Conservation (phyloP, 2,888 invertebrate species). For the Belgica antarctica region DNA sequence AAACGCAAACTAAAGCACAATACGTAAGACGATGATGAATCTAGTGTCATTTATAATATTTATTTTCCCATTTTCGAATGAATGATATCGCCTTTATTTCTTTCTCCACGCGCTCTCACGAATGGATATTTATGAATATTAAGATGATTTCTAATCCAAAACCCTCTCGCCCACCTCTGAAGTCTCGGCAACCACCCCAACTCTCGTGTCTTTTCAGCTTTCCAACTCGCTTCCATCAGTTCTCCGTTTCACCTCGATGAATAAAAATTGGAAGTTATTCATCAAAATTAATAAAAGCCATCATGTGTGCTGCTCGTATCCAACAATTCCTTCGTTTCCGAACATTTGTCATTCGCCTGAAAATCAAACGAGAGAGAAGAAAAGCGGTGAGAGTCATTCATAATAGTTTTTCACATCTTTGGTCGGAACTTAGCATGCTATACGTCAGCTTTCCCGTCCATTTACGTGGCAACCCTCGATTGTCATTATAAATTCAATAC, state of each 20-base stretch:
- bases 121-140: conserved; percentile 37
- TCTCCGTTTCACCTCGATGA: conserved; percentile 40
- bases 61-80: conserved; percentile 39
- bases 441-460: not conserved
- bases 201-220: not conserved
- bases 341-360: conserved; percentile 32
- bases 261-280: conserved; percentile 43
- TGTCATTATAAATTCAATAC: conserved; percentile 44
- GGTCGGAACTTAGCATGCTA: not conserved
- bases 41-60: conserved; percentile 20
- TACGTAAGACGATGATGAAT: conserved; percentile 28
- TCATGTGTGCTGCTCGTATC: not conserved
- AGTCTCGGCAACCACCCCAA: too few relatives aligned
- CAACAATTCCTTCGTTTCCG: not conserved
- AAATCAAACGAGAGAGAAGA: conserved; percentile 28
- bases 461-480: conserved; percentile 9
- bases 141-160: conserved; percentile 26
- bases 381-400: conserved; percentile 42
- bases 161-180: conserved; percentile 6
- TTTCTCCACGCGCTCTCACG: conserved; percentile 5
- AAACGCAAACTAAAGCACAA: conserved; percentile 1
- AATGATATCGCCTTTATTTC: conserved; percentile 12
- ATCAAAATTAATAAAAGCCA: conserved; percentile 43
- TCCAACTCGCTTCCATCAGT: not conserved
- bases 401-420: conserved; percentile 27